A percentile compares a stretch with the other conserved stretches of the same genome.
Evolutionary conservation across 2,888 invertebrate genomes (phyloP).

Genomic region (Stenotaenia linearis): DNA sequence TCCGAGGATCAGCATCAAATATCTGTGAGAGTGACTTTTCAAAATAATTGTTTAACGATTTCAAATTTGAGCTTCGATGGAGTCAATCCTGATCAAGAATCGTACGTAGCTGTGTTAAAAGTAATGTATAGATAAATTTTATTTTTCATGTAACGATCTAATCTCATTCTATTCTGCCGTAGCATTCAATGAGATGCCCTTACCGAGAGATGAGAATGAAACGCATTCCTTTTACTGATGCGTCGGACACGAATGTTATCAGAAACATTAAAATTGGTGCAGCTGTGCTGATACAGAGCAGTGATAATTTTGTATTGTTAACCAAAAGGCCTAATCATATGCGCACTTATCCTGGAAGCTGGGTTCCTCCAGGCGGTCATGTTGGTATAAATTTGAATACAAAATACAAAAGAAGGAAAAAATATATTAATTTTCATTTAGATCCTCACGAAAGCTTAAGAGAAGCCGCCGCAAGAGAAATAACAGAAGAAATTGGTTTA

Average conservation of each 20-base stretch:
- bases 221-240: neutral
- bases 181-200: neutral
- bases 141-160: no score
- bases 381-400: neutral
- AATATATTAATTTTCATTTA: neutral
- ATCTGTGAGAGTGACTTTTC: neutral
- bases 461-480: neutral
- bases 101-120: neutral
- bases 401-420: no score
- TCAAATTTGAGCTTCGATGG: neutral
- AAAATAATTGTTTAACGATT: neutral
- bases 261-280: neutral
- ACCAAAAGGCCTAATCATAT: conserved; percentile 27
- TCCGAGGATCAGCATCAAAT: neutral
- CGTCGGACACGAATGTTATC: neutral
- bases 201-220: neutral
- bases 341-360: conserved; percentile 28
- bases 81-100: neutral
- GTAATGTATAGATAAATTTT: no score
- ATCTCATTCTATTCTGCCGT: neutral
- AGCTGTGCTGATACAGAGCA: conserved; percentile 9
- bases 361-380: conserved; percentile 31
- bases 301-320: conserved; percentile 5
- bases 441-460: neutral
- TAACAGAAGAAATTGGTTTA: neutral